Evolutionary conservation across 2,888 invertebrate species (phyloP).

Genomic region (Melinaea marsaeus): DNA sequence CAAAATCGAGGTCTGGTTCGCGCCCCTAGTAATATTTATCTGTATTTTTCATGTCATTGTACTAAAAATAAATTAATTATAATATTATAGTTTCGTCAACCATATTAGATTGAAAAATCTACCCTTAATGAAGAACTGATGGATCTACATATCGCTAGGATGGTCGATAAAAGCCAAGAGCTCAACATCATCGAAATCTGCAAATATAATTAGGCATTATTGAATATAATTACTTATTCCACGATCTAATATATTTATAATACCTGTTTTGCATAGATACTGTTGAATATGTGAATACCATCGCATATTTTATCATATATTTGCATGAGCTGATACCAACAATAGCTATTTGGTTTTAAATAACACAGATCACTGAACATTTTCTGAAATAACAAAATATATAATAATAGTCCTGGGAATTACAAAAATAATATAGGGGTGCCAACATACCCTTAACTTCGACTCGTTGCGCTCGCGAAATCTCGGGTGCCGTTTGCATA

Average conservation of each 20-base stretch:
- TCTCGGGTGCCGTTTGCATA: too few species aligned
- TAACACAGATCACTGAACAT: slow-evolving; percentile 33
- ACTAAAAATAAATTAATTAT: slow-evolving; percentile 37
- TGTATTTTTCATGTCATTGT: slow-evolving; percentile 38
- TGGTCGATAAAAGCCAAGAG: slow-evolving; percentile 49
- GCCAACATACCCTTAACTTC: too few species aligned
- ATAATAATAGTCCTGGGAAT: background rate
- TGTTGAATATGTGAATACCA: slow-evolving; percentile 49
- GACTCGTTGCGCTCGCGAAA: too few species aligned
- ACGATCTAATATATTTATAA: background rate
- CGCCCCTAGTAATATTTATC: slow-evolving; percentile 35
- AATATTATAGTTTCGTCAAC: background rate
- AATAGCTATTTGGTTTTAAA: slow-evolving; percentile 35
- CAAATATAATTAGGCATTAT: slow-evolving; percentile 26
- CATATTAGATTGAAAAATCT: slow-evolving; percentile 16
- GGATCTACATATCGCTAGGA: slow-evolving; percentile 51
- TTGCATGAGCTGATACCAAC: slow-evolving; percentile 61
- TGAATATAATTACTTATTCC: slow-evolving; percentile 1
- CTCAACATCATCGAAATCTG: slow-evolving; percentile 55
- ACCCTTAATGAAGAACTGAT: slow-evolving; percentile 55
- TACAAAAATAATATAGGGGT: background rate
- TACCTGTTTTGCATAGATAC: slow-evolving; percentile 56
- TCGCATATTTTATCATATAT: slow-evolving; percentile 59
- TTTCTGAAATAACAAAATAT: slow-evolving; percentile 33
- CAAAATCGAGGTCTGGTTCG: too few species aligned